phyloP scores from a whole-genome alignment of 2,797 vertebrate species.

The Anomalospiza imberbis region DNA sequence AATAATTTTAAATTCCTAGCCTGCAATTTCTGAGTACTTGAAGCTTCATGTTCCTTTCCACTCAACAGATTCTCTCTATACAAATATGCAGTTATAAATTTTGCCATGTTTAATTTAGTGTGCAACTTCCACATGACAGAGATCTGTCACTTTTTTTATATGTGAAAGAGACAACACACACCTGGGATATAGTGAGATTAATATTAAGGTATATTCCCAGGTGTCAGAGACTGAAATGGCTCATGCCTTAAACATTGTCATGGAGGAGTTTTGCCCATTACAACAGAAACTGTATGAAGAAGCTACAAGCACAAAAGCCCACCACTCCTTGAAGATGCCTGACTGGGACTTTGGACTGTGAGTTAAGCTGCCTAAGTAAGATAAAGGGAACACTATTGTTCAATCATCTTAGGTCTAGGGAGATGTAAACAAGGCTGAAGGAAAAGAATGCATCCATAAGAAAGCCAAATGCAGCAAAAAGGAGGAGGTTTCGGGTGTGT shows the following conservation, averaged over 20 bases:
- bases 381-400: background rate
- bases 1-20: background rate
- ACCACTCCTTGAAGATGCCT: background rate
- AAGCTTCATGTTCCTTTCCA: background rate
- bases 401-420: background rate
- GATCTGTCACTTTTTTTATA: background rate
- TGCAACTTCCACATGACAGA: background rate
- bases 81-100: background rate
- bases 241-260: background rate
- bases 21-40: background rate
- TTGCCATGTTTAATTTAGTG: background rate
- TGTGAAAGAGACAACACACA: background rate
- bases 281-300: background rate
- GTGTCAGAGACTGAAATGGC: background rate
- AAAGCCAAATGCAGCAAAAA: background rate
- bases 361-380: background rate
- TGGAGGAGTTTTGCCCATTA: background rate
- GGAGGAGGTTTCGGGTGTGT: fast-evolving
- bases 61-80: background rate
- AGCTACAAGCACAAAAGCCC: background rate
- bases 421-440: background rate
- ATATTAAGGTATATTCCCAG: background rate
- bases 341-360: background rate
- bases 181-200: background rate
- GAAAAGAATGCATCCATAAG: background rate